phyloP scores from a whole-genome alignment of 2,113 vertebrate species.

The Toxotes chatareus region DNA sequence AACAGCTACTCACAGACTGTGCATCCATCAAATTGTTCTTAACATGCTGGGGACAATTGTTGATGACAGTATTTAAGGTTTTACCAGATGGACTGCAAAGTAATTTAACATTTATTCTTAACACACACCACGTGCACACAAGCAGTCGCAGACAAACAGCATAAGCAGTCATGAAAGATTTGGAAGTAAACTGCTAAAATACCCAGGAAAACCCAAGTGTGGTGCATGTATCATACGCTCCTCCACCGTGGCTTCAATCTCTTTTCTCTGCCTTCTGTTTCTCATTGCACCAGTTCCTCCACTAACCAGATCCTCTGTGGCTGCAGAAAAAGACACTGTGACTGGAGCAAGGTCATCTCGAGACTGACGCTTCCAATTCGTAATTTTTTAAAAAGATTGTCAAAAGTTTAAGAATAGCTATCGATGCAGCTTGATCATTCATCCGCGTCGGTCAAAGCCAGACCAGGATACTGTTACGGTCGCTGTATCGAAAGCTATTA shows the following conservation, averaged over 20 bases:
- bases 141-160: slow-evolving; percentile 27
- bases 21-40: slow-evolving; percentile 54
- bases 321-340: slow-evolving; percentile 44
- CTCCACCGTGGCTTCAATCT: slow-evolving; percentile 46
- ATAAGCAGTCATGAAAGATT: slow-evolving; percentile 45
- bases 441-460: slow-evolving; percentile 52
- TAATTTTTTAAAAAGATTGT: slow-evolving; percentile 42
- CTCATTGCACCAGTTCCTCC: slow-evolving; percentile 56
- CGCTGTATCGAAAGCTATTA: slow-evolving; percentile 50
- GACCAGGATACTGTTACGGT: slow-evolving; percentile 51
- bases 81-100: slow-evolving; percentile 51
- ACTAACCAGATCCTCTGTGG: slow-evolving; percentile 52
- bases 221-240: slow-evolving; percentile 48
- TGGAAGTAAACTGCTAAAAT: slow-evolving; percentile 45
- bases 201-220: slow-evolving; percentile 31
- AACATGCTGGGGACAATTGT: slow-evolving; percentile 31
- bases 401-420: slow-evolving; percentile 52
- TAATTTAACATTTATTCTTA: slow-evolving; percentile 52
- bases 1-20: slow-evolving; percentile 24
- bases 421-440: slow-evolving; percentile 50
- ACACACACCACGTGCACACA: slow-evolving; percentile 53
- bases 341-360: slow-evolving; percentile 58
- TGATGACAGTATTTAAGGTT: slow-evolving; percentile 65
- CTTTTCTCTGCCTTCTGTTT: slow-evolving; percentile 67
- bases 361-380: slow-evolving; percentile 40